Conservation (phyloP, 2,797 vertebrate species). For the Novumbra hubbsi region DNA sequence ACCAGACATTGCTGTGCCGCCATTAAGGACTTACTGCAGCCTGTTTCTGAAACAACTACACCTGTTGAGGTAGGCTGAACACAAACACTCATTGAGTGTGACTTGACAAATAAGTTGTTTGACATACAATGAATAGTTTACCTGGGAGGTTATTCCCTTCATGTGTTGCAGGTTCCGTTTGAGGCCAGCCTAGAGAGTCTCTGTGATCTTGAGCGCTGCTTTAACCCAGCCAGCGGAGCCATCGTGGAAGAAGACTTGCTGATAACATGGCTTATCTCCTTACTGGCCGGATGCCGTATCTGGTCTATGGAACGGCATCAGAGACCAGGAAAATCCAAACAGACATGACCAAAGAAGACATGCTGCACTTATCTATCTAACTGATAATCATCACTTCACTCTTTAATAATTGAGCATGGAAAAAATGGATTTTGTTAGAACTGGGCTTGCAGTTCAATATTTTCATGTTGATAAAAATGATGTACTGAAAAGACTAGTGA, state of each 20-base stretch:
- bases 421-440: neutral
- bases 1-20: neutral
- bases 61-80: neutral
- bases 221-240: conserved; percentile 6
- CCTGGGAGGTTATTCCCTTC: neutral
- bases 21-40: conserved; percentile 5
- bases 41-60: neutral
- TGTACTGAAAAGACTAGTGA: too few species aligned
- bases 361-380: neutral
- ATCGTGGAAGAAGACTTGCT: neutral
- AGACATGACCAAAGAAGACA: neutral
- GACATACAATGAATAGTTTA: neutral
- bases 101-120: too few species aligned
- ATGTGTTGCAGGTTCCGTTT: neutral
- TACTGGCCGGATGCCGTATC: neutral
- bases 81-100: neutral
- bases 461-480: too few species aligned
- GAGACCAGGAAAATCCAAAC: neutral
- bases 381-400: neutral
- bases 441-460: neutral
- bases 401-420: neutral
- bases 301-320: neutral
- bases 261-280: conserved; percentile 7
- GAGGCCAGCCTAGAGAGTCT: neutral
- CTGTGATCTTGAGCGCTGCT: conserved; percentile 11